Percentiles rank a stretch among this genome's conserved stretches.
Conservation (phyloP, 2,888 invertebrate species). For the Cremastinae sp. region DNA sequence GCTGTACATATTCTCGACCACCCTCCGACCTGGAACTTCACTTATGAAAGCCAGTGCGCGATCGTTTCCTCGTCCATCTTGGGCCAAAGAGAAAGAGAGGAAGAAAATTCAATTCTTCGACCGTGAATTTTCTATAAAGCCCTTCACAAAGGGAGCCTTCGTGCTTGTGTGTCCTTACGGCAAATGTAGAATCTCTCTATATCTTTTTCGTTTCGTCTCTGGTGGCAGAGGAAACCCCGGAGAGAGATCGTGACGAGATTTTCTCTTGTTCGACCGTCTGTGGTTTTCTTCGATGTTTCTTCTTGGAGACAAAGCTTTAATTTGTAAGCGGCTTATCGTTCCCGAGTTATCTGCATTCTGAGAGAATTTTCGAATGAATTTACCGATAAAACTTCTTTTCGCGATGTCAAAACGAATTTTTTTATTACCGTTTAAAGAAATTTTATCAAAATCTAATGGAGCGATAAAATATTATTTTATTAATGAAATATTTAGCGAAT, state of each 20-base stretch:
- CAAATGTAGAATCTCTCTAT: too few relatives aligned
- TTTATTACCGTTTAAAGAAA: too few relatives aligned
- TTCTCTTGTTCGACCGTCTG: neutral
- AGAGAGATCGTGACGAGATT: too few relatives aligned
- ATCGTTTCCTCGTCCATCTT: conserved; percentile 54
- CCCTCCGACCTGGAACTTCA: conserved; percentile 3
- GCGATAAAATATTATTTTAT: too few relatives aligned
- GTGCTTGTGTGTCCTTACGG: neutral
- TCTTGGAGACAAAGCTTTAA: conserved; percentile 6
- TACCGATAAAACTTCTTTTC: too few relatives aligned
- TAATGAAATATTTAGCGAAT: too few relatives aligned
- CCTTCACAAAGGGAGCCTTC: neutral
- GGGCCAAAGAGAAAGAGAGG: conserved; percentile 36
- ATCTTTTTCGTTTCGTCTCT: neutral
- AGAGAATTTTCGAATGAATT: too few relatives aligned
- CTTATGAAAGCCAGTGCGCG: conserved; percentile 46
- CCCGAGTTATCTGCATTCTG: too few relatives aligned
- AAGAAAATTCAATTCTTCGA: conserved; percentile 59
- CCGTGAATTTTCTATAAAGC: conserved; percentile 60
- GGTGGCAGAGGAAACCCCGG: too few relatives aligned
- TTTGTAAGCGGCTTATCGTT: too few relatives aligned
- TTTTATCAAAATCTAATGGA: too few relatives aligned
- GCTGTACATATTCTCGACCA: conserved; percentile 47
- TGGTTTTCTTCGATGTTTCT: conserved; percentile 11
- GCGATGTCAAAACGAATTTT: too few relatives aligned